Base-by-base conservation (phyloP, 2,888 invertebrate species). In the Ethmia dodecea region DNA sequence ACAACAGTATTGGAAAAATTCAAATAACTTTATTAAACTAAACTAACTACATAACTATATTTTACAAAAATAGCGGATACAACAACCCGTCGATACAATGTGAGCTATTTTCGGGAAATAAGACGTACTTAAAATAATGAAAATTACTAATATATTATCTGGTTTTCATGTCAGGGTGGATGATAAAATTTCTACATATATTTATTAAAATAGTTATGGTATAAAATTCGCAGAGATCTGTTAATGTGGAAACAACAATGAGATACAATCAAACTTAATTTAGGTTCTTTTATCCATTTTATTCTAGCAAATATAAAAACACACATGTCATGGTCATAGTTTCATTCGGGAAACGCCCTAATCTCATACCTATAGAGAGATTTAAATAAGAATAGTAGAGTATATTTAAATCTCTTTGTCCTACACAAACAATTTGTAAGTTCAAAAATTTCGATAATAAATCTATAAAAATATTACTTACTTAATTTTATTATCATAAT, bases 11-110 rank as follows among this genome's bases (percentile, higher is more conserved):
- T 45, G 39, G 43, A 54, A 59, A 56, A 63, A 57, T 54, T 58
- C 61, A 67, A 51, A 28, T 55, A 53, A 62, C 60, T 79, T 78
- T 76, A 79, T 60, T 75, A 18, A 18, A 58, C 49, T 69, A 70
- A 53, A 52, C 59, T 60, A 65, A 51, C 46, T 59, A n/a, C n/a
- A n/a, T n/a, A n/a, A n/a, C n/a, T n/a, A n/a, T n/a, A 57, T 52
- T 35, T 46, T 65, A 66, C 61, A 67, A 70, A 65, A 66, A 64
- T 67, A 55, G 45, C 50, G 54, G 52, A 54, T 51, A 40, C 37
- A 63, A 67, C 53, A 66, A 60, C 53, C 49, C 59, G 48, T 54
- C 5, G 5, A 18, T 18, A 18, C 8, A 18, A 18, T 8, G 5
- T 18, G 18, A 5, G 18, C 18, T 18, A 5, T 18, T 18, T 8